Conservation (phyloP, 1,140 invertebrate genomes). For the Philopotamus ludificatus region DNA sequence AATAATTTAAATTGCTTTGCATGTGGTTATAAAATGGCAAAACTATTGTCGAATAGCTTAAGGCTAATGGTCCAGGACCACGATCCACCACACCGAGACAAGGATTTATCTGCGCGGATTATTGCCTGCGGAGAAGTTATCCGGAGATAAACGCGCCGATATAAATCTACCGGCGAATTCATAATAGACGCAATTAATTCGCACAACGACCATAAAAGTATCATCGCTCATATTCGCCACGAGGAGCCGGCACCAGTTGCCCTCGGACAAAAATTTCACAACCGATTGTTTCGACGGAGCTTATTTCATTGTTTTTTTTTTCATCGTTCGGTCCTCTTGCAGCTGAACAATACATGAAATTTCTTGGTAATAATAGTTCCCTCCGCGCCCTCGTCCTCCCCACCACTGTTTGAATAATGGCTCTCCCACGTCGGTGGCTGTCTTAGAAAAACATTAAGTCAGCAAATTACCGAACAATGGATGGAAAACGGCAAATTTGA, state of each 20-base stretch:
- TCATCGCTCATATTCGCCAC: neutral
- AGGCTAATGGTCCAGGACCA: no score
- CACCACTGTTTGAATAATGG: constrained; percentile 8
- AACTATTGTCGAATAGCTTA: no score
- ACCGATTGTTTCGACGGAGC: neutral
- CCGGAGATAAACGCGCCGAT: neutral
- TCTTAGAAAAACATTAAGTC: constrained; percentile 25
- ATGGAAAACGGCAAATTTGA: constrained; percentile 25
- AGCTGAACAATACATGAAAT: neutral
- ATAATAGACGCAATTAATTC: neutral
- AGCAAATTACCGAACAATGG: constrained; percentile 29
- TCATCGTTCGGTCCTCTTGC: neutral
- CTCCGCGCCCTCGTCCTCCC: neutral
- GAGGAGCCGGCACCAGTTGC: no score
- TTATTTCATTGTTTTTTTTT: neutral
- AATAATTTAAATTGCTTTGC: no score
- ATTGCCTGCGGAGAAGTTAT: no score
- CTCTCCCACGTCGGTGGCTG: constrained; percentile 13
- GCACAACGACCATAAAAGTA: neutral
- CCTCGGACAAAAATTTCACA: no score
- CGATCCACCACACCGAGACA: no score
- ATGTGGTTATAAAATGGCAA: no score
- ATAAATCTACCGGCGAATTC: neutral
- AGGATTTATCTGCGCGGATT: no score
- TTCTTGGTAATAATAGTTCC: constrained; percentile 17